These are phyloP conservation scores for Drosophila sordidapex DNA, from an alignment of 2,888 invertebrate genomes.

Conservation along the genomic window DNA sequence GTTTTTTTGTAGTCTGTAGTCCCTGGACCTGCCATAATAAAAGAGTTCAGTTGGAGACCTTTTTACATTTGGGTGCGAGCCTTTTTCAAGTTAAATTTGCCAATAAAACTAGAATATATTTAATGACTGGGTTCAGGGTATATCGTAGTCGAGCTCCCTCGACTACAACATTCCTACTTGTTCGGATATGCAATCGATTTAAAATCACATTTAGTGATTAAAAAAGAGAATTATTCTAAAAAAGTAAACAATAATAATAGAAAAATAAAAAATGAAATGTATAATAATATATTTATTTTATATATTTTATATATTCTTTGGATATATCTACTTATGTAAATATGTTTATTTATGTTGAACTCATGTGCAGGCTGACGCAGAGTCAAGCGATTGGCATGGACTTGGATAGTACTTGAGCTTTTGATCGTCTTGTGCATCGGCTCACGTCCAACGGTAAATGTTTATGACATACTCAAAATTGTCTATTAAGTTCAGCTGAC, in stretches of 20 bases:
- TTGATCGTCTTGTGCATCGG: constrained; percentile 9
- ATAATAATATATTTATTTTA: neutral
- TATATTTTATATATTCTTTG: neutral
- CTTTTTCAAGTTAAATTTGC: too few species aligned
- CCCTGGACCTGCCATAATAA: too few species aligned
- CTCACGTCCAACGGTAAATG: constrained; percentile 79
- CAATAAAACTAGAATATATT: too few species aligned
- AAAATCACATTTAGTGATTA: too few species aligned
- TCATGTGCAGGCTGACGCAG: constrained; percentile 26
- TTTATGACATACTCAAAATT: constrained; percentile 78
- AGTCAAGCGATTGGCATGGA: constrained; percentile 18
- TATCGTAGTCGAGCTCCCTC: too few species aligned
- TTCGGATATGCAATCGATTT: too few species aligned
- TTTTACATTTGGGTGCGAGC: too few species aligned
- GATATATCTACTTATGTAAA: neutral
- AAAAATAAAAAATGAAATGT: neutral
- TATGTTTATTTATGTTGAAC: constrained; percentile 54
- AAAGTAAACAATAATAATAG: neutral
- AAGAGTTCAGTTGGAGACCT: too few species aligned
- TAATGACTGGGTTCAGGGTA: too few species aligned
- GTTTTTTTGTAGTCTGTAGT: too few species aligned
- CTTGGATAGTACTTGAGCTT: constrained; percentile 13
- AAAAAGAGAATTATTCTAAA: too few species aligned
- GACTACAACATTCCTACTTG: too few species aligned
- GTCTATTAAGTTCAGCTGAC: constrained; percentile 80